These are phyloP conservation scores for Byasa hedistus DNA, from an alignment of 2,888 invertebrate species.

Conservation along the genomic window DNA sequence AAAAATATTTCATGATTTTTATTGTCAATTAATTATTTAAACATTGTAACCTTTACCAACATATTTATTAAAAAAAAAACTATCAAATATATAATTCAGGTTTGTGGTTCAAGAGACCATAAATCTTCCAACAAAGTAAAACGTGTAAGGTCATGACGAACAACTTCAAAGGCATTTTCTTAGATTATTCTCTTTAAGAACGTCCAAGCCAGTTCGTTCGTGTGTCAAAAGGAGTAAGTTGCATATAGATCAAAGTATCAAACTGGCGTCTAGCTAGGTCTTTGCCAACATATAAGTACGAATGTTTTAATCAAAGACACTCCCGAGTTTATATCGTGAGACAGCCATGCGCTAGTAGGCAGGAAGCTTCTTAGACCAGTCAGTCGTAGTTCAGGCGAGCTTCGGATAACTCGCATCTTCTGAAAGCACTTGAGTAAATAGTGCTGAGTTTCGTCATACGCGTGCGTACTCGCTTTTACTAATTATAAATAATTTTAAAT, in stretches of 20 bases:
- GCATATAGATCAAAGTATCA: neutral
- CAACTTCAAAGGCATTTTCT: neutral
- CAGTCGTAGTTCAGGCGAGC: slow-evolving; percentile 6
- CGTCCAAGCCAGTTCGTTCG: neutral
- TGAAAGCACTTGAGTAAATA: neutral
- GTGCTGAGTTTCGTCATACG: neutral
- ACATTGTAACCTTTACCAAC: neutral
- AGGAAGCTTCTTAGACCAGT: neutral
- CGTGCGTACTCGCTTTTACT: neutral
- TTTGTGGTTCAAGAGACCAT: neutral
- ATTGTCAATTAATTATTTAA: neutral
- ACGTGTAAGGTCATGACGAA: neutral
- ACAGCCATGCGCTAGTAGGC: slow-evolving; percentile 15
- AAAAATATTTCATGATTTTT: neutral
- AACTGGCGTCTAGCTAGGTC: neutral
- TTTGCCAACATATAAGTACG: slow-evolving; percentile 1
- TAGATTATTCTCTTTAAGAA: slow-evolving; percentile 2
- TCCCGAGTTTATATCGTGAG: neutral
- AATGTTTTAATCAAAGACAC: slow-evolving; percentile 4
- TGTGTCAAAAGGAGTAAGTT: slow-evolving; percentile 5
- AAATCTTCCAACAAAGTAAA: slow-evolving; percentile 3
- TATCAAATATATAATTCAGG: neutral
- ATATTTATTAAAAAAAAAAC: neutral
- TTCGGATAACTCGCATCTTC: neutral
- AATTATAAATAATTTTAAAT: too few species aligned